phyloP scores from a whole-genome alignment of 2,888 invertebrate species.

The Acleris emargana region DNA sequence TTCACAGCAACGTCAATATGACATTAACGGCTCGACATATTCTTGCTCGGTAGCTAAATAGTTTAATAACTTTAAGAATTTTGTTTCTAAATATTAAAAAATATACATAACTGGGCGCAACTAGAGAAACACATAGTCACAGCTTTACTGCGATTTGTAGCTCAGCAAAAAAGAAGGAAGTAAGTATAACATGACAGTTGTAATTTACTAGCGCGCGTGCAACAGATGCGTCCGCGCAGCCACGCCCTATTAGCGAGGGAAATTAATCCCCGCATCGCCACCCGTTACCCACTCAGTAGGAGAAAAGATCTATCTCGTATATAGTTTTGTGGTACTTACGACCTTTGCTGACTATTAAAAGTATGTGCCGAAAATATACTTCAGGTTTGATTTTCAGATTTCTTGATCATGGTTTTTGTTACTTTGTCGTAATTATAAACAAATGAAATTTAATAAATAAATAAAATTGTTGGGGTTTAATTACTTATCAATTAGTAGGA shows the following conservation, averaged over 20 bases:
- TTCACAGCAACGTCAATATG: no score
- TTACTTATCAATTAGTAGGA: no score
- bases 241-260: conserved; percentile 75
- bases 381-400: not conserved
- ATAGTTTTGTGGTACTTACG: not conserved
- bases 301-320: not conserved
- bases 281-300: conserved; percentile 44
- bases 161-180: conserved; percentile 42
- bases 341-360: not conserved
- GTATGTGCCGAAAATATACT: not conserved
- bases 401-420: no score
- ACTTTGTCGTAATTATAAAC: no score
- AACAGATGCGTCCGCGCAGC: conserved; percentile 53
- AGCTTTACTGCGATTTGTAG: conserved; percentile 32
- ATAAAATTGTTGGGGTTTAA: no score
- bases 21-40: no score
- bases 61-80: no score
- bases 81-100: no score
- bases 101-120: conserved; percentile 4
- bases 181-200: conserved; percentile 49
- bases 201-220: conserved; percentile 59
- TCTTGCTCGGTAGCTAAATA: no score
- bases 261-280: conserved; percentile 63
- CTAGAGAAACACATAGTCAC: conserved; percentile 46
- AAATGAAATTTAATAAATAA: no score